Conservation (phyloP, 1,140 invertebrate species). For the Caenorhabditis latens region DNA sequence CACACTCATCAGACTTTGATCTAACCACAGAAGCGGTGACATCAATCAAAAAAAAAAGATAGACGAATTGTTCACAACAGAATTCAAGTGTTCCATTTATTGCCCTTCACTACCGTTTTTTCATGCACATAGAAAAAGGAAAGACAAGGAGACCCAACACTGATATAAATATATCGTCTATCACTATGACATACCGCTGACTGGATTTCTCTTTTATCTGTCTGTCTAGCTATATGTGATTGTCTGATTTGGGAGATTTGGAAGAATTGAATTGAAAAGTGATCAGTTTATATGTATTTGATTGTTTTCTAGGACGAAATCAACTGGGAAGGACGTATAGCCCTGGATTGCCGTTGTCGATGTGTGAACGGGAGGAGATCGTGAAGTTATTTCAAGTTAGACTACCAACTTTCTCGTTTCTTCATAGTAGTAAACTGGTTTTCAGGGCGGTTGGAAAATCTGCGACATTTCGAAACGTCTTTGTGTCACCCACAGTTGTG, state of each 20-base stretch:
- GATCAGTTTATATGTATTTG: background rate
- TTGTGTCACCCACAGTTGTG: constrained; percentile 77
- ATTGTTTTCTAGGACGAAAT: constrained; percentile 70
- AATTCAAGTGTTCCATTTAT: constrained; percentile 22
- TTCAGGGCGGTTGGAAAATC: constrained; percentile 76
- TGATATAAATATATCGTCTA: background rate
- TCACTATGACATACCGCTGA: background rate
- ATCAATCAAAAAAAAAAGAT: constrained; percentile 1
- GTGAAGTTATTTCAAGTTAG: constrained; percentile 70
- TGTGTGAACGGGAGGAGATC: constrained; percentile 74
- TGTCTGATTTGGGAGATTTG: constrained; percentile 1
- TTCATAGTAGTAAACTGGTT: background rate
- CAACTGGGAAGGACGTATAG: constrained; percentile 75
- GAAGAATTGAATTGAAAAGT: background rate
- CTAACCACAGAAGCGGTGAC: background rate
- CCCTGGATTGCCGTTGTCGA: constrained; percentile 74
- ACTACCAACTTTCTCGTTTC: background rate
- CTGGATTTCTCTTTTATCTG: constrained; percentile 15
- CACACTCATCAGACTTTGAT: background rate
- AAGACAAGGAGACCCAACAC: background rate
- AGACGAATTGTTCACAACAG: background rate
- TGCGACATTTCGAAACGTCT: constrained; percentile 76
- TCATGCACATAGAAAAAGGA: constrained; percentile 9
- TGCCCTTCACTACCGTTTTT: background rate
- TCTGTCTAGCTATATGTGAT: constrained; percentile 13